Percentiles rank a stretch among this genome's conserved stretches.
These are phyloP conservation scores for Heterohyrax brucei DNA, from an alignment of 2,797 vertebrate genomes.

Conservation along the genomic window DNA sequence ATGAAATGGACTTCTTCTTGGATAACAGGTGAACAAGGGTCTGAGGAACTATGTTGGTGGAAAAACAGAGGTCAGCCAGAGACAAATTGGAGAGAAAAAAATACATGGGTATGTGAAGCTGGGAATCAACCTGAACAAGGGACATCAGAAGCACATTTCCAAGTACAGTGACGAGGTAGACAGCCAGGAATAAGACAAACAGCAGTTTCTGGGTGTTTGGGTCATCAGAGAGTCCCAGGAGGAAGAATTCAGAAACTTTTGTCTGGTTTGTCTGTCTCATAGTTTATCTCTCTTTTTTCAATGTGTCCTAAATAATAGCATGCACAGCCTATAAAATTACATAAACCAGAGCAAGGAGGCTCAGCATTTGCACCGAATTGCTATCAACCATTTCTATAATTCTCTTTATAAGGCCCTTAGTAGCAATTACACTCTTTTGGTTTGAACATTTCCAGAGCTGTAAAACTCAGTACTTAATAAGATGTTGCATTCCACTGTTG, in stretches of 20 bases:
- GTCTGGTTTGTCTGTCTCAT: constrained; percentile 78
- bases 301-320: not conserved
- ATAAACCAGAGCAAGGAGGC: not conserved
- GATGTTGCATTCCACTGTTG: not conserved
- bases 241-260: constrained; percentile 78
- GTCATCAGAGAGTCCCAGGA: constrained; percentile 82
- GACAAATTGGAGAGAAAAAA: constrained; percentile 84
- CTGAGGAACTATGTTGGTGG: constrained; percentile 82
- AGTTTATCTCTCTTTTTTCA: constrained; percentile 26
- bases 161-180: constrained; percentile 81
- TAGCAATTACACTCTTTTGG: not conserved
- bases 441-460: not conserved
- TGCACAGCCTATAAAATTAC: not conserved
- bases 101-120: constrained; percentile 84
- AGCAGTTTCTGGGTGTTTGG: constrained; percentile 56
- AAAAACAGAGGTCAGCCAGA: constrained; percentile 83
- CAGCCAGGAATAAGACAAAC: constrained; percentile 74
- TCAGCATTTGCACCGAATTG: not conserved
- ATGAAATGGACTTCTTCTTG: constrained; percentile 77
- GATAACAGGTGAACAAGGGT: constrained; percentile 78
- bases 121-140: constrained; percentile 70
- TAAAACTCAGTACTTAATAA: not conserved
- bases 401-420: not conserved
- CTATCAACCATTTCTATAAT: constrained; percentile 30
- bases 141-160: constrained; percentile 81